phyloP scores from a whole-genome alignment of 2,113 vertebrate genomes.

The Aramus guarauna region DNA sequence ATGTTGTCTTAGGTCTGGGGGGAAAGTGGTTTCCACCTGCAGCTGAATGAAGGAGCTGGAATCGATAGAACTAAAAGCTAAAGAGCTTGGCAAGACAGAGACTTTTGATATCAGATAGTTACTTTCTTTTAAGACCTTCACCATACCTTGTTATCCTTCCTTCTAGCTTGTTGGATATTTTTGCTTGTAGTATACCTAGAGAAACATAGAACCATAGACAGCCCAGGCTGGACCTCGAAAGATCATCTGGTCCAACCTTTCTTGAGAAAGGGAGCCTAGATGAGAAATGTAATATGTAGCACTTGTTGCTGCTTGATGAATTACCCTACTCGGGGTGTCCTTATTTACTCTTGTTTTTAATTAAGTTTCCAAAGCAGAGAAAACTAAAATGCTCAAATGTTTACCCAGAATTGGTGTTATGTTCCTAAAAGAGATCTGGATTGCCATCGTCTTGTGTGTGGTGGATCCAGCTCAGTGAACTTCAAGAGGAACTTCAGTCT shows the following conservation, averaged over 20 bases:
- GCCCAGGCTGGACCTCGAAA: not conserved
- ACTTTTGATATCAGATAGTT: not conserved
- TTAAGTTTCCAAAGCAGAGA: not conserved
- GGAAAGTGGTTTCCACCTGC: not conserved
- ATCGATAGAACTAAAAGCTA: fast-evolving
- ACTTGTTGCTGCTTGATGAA: not conserved
- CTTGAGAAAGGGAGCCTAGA: not conserved
- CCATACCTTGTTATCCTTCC: not conserved
- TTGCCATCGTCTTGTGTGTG: not conserved
- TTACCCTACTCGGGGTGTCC: not conserved
- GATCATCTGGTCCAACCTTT: not conserved
- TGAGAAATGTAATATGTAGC: not conserved
- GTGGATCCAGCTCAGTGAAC: not conserved
- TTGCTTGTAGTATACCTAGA: not conserved
- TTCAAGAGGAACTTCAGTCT: not conserved
- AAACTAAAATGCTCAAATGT: not conserved
- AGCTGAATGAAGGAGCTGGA: not conserved
- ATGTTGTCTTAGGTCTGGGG: not conserved
- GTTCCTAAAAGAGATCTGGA: not conserved
- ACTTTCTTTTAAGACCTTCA: not conserved
- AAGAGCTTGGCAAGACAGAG: not conserved
- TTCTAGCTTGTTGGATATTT: not conserved
- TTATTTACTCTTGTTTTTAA: not conserved
- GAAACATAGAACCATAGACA: not conserved
- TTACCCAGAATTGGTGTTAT: not conserved